Percentiles rank a stretch among this genome's conserved stretches.
phyloP scores from a whole-genome alignment of 2,797 vertebrate genomes.

The Sebastolobus alascanus region DNA sequence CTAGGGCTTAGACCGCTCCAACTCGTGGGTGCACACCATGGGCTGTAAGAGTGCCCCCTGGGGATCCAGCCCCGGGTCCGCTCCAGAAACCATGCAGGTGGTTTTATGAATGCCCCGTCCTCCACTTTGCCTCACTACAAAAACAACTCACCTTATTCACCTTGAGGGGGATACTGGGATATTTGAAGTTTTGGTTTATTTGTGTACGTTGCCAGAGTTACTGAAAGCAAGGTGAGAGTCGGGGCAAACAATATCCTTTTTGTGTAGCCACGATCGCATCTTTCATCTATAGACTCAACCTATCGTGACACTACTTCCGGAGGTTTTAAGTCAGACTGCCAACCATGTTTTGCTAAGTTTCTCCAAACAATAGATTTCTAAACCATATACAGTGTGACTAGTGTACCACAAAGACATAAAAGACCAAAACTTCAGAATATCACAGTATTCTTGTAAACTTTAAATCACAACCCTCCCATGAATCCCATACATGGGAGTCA shows the following conservation, averaged over 20 bases:
- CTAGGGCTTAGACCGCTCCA: slow-evolving; percentile 99
- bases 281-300: not conserved
- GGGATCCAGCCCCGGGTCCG: slow-evolving; percentile 98
- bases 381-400: not conserved
- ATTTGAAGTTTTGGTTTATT: slow-evolving; percentile 76
- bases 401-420: slow-evolving; percentile 37
- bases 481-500: slow-evolving; percentile 71
- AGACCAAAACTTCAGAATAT: slow-evolving; percentile 76
- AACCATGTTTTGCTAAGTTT: not conserved
- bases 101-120: slow-evolving; percentile 83
- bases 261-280: slow-evolving; percentile 4
- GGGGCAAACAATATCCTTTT: not conserved
- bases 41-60: slow-evolving; percentile 98
- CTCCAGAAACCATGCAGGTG: slow-evolving; percentile 99
- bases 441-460: slow-evolving; percentile 65
- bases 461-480: slow-evolving; percentile 64
- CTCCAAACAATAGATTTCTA: slow-evolving; percentile 3
- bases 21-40: slow-evolving; percentile 99
- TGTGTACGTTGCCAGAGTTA: slow-evolving; percentile 30
- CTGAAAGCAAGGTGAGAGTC: not conserved
- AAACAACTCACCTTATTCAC: slow-evolving; percentile 65
- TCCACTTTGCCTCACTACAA: slow-evolving; percentile 67
- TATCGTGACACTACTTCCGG: not conserved
- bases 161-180: slow-evolving; percentile 69
- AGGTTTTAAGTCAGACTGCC: slow-evolving; percentile 23